These are phyloP conservation scores for Crocuta crocuta DNA, from an alignment of 2,113 vertebrate genomes.

Conservation along the genomic window DNA sequence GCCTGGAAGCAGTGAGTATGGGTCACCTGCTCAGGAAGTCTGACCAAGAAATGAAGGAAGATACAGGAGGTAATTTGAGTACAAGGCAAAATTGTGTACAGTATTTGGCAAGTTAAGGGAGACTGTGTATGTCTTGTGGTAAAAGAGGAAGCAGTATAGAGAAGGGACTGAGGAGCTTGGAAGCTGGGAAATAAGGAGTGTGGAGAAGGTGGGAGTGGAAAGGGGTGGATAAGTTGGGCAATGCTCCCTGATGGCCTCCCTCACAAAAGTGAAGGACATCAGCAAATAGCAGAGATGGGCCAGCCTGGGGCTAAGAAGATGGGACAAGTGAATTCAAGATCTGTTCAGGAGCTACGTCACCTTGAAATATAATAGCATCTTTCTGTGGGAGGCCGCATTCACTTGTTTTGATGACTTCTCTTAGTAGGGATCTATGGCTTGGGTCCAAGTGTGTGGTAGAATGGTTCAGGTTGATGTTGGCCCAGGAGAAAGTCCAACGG, in stretches of 20 bases:
- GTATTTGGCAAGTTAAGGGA: not conserved
- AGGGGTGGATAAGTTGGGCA: not conserved
- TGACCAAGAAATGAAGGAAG: not conserved
- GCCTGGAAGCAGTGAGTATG: not conserved
- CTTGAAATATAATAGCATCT: not conserved
- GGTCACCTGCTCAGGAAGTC: not conserved
- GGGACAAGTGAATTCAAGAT: not conserved
- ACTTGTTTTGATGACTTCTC: not conserved
- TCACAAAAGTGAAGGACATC: not conserved
- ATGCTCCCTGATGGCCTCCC: not conserved
- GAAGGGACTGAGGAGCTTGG: not conserved
- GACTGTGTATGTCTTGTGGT: not conserved
- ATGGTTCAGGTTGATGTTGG: not conserved
- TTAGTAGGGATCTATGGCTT: not conserved
- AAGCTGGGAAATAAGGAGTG: not conserved
- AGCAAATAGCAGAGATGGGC: not conserved
- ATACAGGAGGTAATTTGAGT: not conserved
- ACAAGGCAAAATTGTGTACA: not conserved
- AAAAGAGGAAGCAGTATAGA: not conserved
- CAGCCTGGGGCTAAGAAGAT: not conserved
- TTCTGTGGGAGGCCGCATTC: not conserved
- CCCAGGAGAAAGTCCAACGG: not conserved
- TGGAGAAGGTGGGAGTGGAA: not conserved
- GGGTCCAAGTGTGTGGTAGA: not conserved
- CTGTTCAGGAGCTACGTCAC: not conserved